Evolutionary conservation across 2,113 vertebrate genomes (phyloP), one percentile per base, ranked within the genome.

Genomic region (Gambusia affinis): DNA sequence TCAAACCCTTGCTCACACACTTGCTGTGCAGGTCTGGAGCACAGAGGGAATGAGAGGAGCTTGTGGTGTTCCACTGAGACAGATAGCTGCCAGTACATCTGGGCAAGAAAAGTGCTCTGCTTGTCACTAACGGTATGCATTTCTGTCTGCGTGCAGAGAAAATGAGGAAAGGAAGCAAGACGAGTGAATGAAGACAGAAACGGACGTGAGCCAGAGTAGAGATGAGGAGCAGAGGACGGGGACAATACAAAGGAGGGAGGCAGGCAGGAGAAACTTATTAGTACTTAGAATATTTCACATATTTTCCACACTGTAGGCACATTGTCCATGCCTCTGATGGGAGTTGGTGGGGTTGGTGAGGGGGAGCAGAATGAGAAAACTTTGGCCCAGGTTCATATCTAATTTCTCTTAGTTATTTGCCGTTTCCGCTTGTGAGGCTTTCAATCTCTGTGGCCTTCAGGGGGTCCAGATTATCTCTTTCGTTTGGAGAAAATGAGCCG

Each of bases 391-490:
- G 87, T 88, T 91, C 87, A 78, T 71, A 1, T 83, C 79, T 90
- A 89, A 91, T 92, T 92, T 85, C 86, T 89, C 67, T 85, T 86
- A 86, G 83, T 86, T 91, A 91, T 90, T 91, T 91, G 85, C 85
- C 78, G 81, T 84, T 90, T 89, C 82, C 0, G 70, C 85, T 75
- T 67, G 78, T 19, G 62, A 86, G 63, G 88, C 83, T 87, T 91
- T 93, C 91, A 91, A 91, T 93, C 89, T 90, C 66, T 0, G 37
- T 77, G 37, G 84, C 88, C 90, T 89, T 88, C 4, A 2, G 87
- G 91, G 92, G 91, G 89, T 91, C 89, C 85, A 88, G 87, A 90
- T 93, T 78, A 93, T 92, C 87, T 90, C 90, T 91, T 92, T 89
- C 75, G 82, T 91, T 88, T 83, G 80, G 85, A 90, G 85, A 90